phyloP scores from a whole-genome alignment of 1,140 invertebrate species.

The Lutraria rhynchaena region DNA sequence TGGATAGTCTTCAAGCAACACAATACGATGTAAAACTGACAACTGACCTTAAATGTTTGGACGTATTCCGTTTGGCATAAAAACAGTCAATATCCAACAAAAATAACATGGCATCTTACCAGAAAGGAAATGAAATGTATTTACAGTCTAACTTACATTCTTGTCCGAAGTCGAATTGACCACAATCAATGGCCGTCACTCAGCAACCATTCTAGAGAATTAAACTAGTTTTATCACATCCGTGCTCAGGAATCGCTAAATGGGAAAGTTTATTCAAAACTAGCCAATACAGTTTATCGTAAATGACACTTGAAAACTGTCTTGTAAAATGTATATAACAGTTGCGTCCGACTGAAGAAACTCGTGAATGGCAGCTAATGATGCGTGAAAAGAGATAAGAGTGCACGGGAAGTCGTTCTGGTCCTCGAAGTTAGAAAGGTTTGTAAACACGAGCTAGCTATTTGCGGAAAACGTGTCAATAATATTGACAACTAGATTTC shows the following conservation, averaged over 20 bases:
- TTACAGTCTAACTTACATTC: not conserved
- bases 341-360: not conserved
- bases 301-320: constrained; percentile 12
- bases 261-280: not conserved
- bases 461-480: no score
- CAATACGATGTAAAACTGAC: no score
- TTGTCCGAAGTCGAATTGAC: not conserved
- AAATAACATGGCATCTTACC: not conserved
- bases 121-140: constrained; percentile 32
- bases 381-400: constrained; percentile 5
- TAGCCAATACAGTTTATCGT: constrained; percentile 11
- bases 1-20: no score
- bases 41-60: no score
- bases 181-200: constrained; percentile 27
- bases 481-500: no score
- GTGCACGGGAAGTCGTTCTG: not conserved
- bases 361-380: constrained; percentile 4
- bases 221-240: not conserved
- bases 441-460: no score
- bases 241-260: not conserved
- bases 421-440: no score
- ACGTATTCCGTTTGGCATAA: no score
- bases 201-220: not conserved
- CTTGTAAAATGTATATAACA: no score
- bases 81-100: no score